Evolutionary conservation across 2,888 invertebrate species (phyloP), one percentile per base, ranked within the genome.

Genomic region (Volucella bombylans): DNA sequence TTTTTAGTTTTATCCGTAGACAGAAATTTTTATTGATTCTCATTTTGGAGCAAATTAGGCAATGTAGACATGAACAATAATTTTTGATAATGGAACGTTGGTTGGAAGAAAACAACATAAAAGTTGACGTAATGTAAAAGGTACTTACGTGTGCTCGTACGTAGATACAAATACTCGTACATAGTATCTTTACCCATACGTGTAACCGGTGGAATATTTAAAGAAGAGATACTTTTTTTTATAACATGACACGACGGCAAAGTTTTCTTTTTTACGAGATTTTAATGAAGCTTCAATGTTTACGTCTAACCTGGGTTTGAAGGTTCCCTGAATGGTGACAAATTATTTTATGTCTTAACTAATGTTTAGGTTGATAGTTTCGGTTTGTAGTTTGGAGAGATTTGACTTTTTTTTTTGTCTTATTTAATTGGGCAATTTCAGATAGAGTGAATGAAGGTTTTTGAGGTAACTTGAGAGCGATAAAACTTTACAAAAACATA

Each of bases 1-100:
- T 41, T 11, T 50, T 31, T 31, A 4, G 10, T 52, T 41, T 61
- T 52, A 39, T 61, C 39, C 52, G 15, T 15, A 69, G 47, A 62
- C 49, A 65, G 67, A 72, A 67, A 73, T 54, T 64, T 76, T 76
- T 76, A 76, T 81, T 76, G 81, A 59, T 81, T 59, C 76, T 31
- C 57, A 71, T 76, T 23, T 76, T 81, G 57, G 38, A 59, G 64
- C 15, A 76, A 81, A 81, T 76, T 76, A 76, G 69, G 69, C 59
- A 71, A 71, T 76, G 54, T 65, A 76, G 76, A 81, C 76, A 54
- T 45, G 71, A 39, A 23, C 23, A 23, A 23, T 4, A 23, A 59
- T 55, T 81, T 76, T 52, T 8, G 2, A 11, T 45, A 39, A 11
- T 8, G 15, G 31, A 45, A 52, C 31, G 38, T 59, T 54, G 45